These are phyloP conservation scores for Blera fallax DNA, from an alignment of 2,888 invertebrate genomes.

Conservation along the genomic window DNA sequence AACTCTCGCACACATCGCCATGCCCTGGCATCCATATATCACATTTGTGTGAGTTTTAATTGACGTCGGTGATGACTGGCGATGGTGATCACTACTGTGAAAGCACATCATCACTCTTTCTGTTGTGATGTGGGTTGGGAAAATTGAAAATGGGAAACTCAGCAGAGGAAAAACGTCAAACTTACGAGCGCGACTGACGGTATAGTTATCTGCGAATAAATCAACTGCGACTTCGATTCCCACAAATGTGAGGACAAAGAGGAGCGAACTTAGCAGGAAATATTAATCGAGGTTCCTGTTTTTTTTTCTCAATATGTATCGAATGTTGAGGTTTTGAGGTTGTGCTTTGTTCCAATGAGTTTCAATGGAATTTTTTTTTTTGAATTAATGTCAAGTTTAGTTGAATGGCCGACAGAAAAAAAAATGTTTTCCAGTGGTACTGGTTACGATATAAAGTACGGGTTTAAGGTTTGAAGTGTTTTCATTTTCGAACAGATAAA, in stretches of 20 bases:
- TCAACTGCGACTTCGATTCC: slow-evolving; percentile 30
- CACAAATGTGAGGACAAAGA: background rate
- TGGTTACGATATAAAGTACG: background rate
- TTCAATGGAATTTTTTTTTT: background rate
- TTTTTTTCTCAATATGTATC: slow-evolving; percentile 14
- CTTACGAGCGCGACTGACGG: background rate
- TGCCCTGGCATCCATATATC: slow-evolving; percentile 14
- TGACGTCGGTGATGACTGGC: slow-evolving; percentile 21
- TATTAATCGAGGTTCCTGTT: slow-evolving; percentile 36
- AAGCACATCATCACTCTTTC: slow-evolving; percentile 35
- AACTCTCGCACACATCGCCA: background rate
- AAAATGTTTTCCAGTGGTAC: background rate
- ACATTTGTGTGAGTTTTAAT: slow-evolving; percentile 57
- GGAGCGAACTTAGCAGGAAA: slow-evolving; percentile 35
- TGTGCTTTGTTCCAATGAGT: background rate
- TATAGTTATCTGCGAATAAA: slow-evolving; percentile 10
- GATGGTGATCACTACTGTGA: slow-evolving; percentile 12
- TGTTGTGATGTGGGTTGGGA: slow-evolving; percentile 6
- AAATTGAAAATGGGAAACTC: slow-evolving; percentile 4
- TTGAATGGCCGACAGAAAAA: background rate
- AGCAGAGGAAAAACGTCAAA: slow-evolving; percentile 5
- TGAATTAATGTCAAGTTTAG: background rate
- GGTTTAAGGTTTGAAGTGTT: slow-evolving; percentile 7
- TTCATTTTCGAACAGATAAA: background rate
- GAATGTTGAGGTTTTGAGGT: slow-evolving; percentile 12